Percentiles rank a stretch among this genome's conserved stretches.
Conservation (phyloP, 2,797 vertebrate species). For the Hyperoplus immaculatus region DNA sequence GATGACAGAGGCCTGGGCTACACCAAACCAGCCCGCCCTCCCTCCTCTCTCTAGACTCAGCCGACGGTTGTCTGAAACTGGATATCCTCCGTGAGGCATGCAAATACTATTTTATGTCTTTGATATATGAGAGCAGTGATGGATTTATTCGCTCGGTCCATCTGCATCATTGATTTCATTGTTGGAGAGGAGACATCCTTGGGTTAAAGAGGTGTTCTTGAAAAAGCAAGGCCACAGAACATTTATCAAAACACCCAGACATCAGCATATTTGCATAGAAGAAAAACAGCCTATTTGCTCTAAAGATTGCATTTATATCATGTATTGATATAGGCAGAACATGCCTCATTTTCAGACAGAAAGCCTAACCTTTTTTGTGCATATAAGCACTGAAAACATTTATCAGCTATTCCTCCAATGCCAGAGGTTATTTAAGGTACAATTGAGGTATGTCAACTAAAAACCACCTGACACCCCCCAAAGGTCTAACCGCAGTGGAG, state of each 20-base stretch:
- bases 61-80: slow-evolving; percentile 57
- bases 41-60: slow-evolving; percentile 28
- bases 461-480: background rate
- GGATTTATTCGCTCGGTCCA: slow-evolving; percentile 48
- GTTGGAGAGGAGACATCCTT: background rate
- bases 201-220: slow-evolving; percentile 16
- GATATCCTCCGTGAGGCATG: slow-evolving; percentile 60
- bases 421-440: slow-evolving; percentile 1
- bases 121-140: slow-evolving; percentile 74
- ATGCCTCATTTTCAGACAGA: background rate
- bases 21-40: slow-evolving; percentile 53
- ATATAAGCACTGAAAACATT: background rate
- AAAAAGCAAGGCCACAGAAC: background rate
- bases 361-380: background rate
- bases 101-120: slow-evolving; percentile 57
- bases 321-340: background rate
- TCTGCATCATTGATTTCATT: slow-evolving; percentile 45
- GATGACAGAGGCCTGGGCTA: slow-evolving; percentile 51
- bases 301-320: background rate
- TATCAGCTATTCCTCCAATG: background rate
- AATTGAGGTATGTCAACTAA: slow-evolving; percentile 3
- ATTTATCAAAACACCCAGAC: background rate
- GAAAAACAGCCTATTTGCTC: background rate
- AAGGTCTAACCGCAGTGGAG: no score
- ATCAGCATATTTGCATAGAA: background rate